Evolutionary conservation across 2,113 vertebrate genomes (phyloP), one percentile per base, ranked within the genome.

Genomic region (Rousettus leschenaultii): DNA sequence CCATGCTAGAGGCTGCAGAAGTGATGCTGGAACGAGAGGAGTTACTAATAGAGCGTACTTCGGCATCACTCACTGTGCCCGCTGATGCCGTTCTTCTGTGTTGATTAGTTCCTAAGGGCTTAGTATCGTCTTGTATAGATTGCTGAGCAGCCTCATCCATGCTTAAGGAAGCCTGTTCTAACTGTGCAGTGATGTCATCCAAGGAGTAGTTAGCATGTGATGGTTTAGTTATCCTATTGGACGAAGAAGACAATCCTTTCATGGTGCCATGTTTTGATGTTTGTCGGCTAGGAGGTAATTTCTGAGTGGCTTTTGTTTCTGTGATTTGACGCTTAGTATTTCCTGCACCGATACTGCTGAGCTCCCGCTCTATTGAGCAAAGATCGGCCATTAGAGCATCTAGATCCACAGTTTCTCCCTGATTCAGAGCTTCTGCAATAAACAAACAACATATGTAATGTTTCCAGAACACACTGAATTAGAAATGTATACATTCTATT

Each of bases 341-440:
- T 82, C 99, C 99, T 98, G 99, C 98, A 28, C 99, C 99, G 30
- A 99, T 99, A 98, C 98, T 99, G 90, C 97, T 99, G 87, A 99
- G 99, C 96, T 99, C 99, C 98, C 99, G 99, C 96, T 99, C 99
- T 74, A 99, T 99, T 91, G 99, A 99, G 98, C 99, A 99, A 85
- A 99, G 99, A 98, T 99, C 99, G 0, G 99, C 99, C 99, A 99
- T 99, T 61, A 99, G 99, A 40, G 99, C 99, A 65, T 99, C 99
- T 98, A 99, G 98, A 98, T 99, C 99, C 97, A 99, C 99, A 1
- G 99, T 97, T 91, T 99, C 99, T 0, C 99, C 99, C 97, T 99
- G 99, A 98, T 99, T 99, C 98, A 99, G 96, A 38, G 99, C 99
- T 99, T 99, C 99, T 99, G 99, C 89, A 98, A 98, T 89, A 71